Base-by-base conservation (phyloP, 2,113 vertebrate species). In the Nycticryphes semicollaris region DNA sequence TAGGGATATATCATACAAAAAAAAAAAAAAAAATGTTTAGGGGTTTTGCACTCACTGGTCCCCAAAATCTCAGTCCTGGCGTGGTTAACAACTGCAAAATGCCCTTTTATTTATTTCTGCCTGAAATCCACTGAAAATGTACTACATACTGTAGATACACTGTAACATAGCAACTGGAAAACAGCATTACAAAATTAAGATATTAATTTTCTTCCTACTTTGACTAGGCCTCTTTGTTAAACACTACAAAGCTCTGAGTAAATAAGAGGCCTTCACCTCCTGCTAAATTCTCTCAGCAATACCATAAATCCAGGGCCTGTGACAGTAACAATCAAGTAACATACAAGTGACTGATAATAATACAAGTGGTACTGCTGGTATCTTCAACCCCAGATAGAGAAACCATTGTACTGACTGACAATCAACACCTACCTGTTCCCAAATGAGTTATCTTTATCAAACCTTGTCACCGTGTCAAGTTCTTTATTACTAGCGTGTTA, bases 1-100 rank as follows among this genome's bases (percentile, higher is more conserved):
- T 10, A 1, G 0, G 25, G 5, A 73, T 13, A 12, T 27, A 16
- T 9, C 0, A 1, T 3, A 35, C 1, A 10, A 30, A 47, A 20
- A 47, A 47, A 20, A 45, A 37, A 25, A 10, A 25, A 39, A 15
- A 62, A 30, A 28, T 8, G 1, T 2, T 15, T 31, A 13, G 16
- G 30, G 6, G 4, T 70, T 70, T 75, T 70, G 18, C 37, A 45
- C 22, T 12, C 14, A 33, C 10, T 62, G 37, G 11, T 67, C 15
- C 30, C 16, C 59, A 66, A 56, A 45, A 14, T 14, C 27, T 79
- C 51, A n/a, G 5, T 20, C 20, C 6, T 47, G 41, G 31, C 3
- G 3, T 33, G 4, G 6, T 54, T 87, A 88, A 64, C 70, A 56
- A 47, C 63, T 31, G 63, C 39, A 43, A 66, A 43, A 5, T 31